Evolutionary conservation across 2,888 invertebrate species (phyloP).

Genomic region (Meliscaeva auricollis): DNA sequence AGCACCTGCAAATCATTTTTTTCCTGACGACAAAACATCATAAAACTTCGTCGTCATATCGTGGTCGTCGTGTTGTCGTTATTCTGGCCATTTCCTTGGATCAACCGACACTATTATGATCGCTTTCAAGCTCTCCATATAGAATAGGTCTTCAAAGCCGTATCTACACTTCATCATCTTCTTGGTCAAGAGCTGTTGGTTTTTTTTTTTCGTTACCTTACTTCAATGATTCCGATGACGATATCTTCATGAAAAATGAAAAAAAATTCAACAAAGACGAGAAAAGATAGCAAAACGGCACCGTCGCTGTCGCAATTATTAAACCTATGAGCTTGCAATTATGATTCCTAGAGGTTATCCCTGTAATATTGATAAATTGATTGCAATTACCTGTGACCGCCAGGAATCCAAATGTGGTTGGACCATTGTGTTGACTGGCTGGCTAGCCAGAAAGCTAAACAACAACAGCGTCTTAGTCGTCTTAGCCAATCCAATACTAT

Average conservation of each 20-base stretch:
- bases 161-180: too few species aligned
- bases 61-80: conserved; percentile 12
- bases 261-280: conserved; percentile 50
- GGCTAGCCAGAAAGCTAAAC: neutral
- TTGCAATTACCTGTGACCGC: conserved; percentile 70
- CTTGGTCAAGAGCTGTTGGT: conserved; percentile 1
- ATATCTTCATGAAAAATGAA: conserved; percentile 60
- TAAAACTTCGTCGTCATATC: too few species aligned
- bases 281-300: conserved; percentile 60
- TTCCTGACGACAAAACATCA: conserved; percentile 22
- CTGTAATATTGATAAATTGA: conserved; percentile 76
- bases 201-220: too few species aligned
- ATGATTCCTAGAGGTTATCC: conserved; percentile 76
- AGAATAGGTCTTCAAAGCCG: conserved; percentile 2
- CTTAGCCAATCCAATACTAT: conserved; percentile 6
- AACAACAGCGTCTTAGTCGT: neutral
- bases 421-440: conserved; percentile 49
- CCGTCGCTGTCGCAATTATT: conserved; percentile 69
- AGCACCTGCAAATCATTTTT: conserved; percentile 70
- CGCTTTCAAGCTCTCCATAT: conserved; percentile 1
- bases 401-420: conserved; percentile 67
- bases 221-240: conserved; percentile 17
- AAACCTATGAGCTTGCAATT: conserved; percentile 64
- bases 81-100: conserved; percentile 46
- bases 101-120: conserved; percentile 4